A percentile compares a stretch with the other conserved stretches of the same genome.
phyloP scores from a whole-genome alignment of 2,113 vertebrate species.

The Macquaria australasica region DNA sequence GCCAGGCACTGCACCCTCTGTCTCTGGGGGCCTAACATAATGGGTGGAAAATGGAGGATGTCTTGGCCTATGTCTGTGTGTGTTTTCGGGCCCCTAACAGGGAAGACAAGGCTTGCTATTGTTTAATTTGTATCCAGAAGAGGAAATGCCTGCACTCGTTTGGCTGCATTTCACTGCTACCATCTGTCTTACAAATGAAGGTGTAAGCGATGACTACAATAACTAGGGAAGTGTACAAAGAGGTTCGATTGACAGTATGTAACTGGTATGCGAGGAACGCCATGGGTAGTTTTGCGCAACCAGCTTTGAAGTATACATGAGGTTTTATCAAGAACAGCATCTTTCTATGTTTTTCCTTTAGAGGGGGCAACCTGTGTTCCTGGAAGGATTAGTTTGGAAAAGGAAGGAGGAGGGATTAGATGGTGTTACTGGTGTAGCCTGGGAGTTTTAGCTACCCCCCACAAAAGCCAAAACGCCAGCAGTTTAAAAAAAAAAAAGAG shows the following conservation, averaged over 20 bases:
- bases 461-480: constrained; percentile 29
- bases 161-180: constrained; percentile 57
- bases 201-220: constrained; percentile 44
- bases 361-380: constrained; percentile 69
- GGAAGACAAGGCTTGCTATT: constrained; percentile 58
- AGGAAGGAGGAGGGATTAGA: constrained; percentile 56
- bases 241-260: background rate
- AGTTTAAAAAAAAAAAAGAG: constrained; percentile 24
- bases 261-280: constrained; percentile 47
- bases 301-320: constrained; percentile 3
- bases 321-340: constrained; percentile 49
- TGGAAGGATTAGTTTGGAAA: constrained; percentile 66
- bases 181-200: constrained; percentile 40
- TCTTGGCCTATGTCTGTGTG: constrained; percentile 8
- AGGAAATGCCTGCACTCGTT: constrained; percentile 70
- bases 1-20: constrained; percentile 52
- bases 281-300: background rate
- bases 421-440: constrained; percentile 40
- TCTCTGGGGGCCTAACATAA: constrained; percentile 46
- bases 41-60: constrained; percentile 44
- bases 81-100: background rate
- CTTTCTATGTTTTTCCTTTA: constrained; percentile 58
- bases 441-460: constrained; percentile 38
- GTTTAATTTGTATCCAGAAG: constrained; percentile 61
- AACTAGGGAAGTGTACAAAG: constrained; percentile 16